Base-by-base conservation (phyloP, 2,113 vertebrate species). In the Aythya baeri region DNA sequence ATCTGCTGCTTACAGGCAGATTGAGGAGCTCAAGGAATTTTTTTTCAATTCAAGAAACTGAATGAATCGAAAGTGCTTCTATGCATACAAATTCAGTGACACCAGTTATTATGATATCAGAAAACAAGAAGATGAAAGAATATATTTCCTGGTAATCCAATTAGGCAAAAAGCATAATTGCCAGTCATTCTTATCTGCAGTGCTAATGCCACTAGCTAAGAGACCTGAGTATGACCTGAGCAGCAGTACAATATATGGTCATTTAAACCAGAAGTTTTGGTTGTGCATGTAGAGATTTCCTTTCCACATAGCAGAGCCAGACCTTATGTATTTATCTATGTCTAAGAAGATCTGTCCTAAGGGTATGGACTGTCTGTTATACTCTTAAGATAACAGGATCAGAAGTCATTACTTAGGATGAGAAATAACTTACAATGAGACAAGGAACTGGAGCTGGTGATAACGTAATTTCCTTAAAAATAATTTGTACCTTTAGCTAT, bases 91-190 rank as follows among this genome's bases (percentile, higher is more conserved):
- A 90, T 88, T 62, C 46, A 5, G 55, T 49, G 75, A 91, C 79
- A 83, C 43, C 36, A 41, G 15, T 78, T 77, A 84, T 88, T 86
- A 49, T 83, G 68, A 63, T 63, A 88, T 32, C 44, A 90, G 65
- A 61, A 86, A 88, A 46, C 38, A 92, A 94, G 83, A 94, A 93
- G 20, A 11, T 22, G 9, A 44, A 93, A 81, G 21, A 88, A 67
- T 36, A 1, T 43, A 81, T 75, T 72, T 86, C 49, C 72, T 86
- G 13, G 32, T 34, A 93, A 81, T 71, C 25, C 17, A 94, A 57
- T 88, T 80, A 43, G 17, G 23, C 1, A 3, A 65, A 89, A 96
- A 59, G 31, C 83, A 26, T 54, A 94, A 90, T 58, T 67, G 20
- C 46, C 83, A 83, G 52, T 78, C 65, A 38, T 67, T 73, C 71